A percentile compares a stretch with the other conserved stretches of the same genome.
Evolutionary conservation across 2,888 invertebrate species (phyloP).

Genomic region (Hipparchia semele): DNA sequence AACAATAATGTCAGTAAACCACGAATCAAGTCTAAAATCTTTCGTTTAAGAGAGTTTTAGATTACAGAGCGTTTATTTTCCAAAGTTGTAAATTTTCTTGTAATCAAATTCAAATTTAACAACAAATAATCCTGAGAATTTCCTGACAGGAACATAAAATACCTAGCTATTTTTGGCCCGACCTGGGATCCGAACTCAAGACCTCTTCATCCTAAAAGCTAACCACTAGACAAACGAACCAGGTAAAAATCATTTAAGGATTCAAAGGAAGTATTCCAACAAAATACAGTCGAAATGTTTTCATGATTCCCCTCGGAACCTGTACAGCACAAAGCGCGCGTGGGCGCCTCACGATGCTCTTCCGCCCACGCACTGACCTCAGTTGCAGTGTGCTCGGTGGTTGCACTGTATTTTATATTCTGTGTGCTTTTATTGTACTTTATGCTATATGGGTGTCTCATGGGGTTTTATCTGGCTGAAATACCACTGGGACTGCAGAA

Average conservation of each 20-base stretch:
- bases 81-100: too few relatives aligned
- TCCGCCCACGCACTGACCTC: constrained; percentile 71
- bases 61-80: too few relatives aligned
- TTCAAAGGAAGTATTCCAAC: constrained; percentile 32
- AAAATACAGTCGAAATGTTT: constrained; percentile 42
- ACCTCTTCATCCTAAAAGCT: too few relatives aligned
- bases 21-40: too few relatives aligned
- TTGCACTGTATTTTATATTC: constrained; percentile 27
- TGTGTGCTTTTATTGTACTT: not conserved
- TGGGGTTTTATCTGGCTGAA: not conserved
- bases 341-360: constrained; percentile 64
- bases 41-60: too few relatives aligned
- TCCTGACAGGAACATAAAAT: too few relatives aligned
- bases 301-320: constrained; percentile 57
- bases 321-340: constrained; percentile 55
- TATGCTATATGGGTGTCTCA: constrained; percentile 4
- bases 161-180: too few relatives aligned
- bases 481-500: not conserved
- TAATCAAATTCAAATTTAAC: too few relatives aligned
- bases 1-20: too few relatives aligned
- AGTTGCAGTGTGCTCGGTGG: constrained; percentile 32
- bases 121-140: too few relatives aligned
- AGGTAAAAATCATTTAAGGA: not conserved
- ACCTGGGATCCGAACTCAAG: too few relatives aligned
- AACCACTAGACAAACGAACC: too few relatives aligned